Evolutionary conservation across 2,797 vertebrate species (phyloP).

Genomic region (Tangara arthus): DNA sequence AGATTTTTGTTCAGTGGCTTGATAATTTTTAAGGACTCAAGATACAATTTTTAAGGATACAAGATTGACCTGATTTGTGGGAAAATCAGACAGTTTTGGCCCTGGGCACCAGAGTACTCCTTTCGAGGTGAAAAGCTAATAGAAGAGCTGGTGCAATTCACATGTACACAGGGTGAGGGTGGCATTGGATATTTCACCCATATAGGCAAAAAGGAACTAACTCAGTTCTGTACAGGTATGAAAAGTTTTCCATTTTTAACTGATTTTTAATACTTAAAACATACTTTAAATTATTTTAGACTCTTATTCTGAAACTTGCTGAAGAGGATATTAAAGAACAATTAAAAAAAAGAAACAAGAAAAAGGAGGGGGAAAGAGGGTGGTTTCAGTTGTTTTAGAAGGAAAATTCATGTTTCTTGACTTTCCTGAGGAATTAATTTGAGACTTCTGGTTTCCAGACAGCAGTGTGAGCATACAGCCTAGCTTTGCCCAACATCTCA

Average conservation of each 20-base stretch:
- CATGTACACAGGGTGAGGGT: neutral
- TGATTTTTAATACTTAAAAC: neutral
- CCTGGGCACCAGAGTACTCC: neutral
- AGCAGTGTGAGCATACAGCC: neutral
- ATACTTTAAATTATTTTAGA: neutral
- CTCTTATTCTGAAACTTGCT: neutral
- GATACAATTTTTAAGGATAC: too few species aligned
- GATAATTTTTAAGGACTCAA: neutral
- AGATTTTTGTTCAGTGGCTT: neutral
- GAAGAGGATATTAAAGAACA: neutral
- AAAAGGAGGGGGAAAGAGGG: accelerated
- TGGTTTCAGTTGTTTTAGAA: neutral
- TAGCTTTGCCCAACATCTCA: neutral
- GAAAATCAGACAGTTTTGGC: neutral
- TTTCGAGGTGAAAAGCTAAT: neutral
- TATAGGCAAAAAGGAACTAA: neutral
- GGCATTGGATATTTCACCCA: neutral
- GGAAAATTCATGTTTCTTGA: neutral
- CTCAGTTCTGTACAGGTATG: accelerated
- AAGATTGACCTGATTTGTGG: neutral
- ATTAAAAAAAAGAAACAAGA: accelerated
- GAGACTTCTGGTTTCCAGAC: neutral
- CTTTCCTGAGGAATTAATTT: neutral
- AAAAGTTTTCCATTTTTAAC: neutral
- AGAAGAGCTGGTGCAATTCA: neutral